Percentiles rank a stretch among this genome's conserved stretches.
Evolutionary conservation across 1,140 invertebrate genomes (phyloP).

Genomic region (Drosophila prosaltans): DNA sequence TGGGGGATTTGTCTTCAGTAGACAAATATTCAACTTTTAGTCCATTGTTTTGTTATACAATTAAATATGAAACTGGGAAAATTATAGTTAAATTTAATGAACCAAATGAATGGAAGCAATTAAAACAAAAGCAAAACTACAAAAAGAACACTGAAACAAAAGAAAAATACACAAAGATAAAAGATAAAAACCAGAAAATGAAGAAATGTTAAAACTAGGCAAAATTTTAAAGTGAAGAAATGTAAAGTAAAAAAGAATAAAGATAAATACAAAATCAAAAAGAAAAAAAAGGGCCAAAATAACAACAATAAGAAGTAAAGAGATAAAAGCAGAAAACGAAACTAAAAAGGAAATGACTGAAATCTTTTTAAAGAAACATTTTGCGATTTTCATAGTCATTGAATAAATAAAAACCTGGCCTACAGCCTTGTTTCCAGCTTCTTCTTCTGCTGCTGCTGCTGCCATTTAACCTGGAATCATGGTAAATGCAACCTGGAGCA

Average conservation of each 20-base stretch:
- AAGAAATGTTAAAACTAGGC: too few species aligned
- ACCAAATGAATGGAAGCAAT: too few species aligned
- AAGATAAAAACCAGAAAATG: too few species aligned
- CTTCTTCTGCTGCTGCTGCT: neutral
- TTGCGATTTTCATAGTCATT: neutral
- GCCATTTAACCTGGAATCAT: neutral
- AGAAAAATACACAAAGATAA: too few species aligned
- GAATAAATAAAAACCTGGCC: neutral
- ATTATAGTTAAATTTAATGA: neutral
- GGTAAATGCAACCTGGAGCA: neutral
- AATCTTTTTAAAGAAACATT: too few species aligned
- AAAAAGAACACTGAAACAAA: too few species aligned
- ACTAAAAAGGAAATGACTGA: too few species aligned
- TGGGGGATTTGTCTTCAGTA: slow-evolving; percentile 31
- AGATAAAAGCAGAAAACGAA: neutral
- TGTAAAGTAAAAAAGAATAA: too few species aligned
- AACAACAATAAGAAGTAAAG: neutral
- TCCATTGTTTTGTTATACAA: slow-evolving; percentile 14
- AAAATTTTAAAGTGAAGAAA: too few species aligned
- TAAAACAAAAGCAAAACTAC: too few species aligned
- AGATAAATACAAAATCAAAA: too few species aligned
- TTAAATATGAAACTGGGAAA: slow-evolving; percentile 30
- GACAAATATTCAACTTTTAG: neutral
- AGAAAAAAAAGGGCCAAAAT: too few species aligned
- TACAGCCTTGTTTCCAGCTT: neutral